Conservation (phyloP, 1,140 invertebrate species). For the Hyles euphorbiae region DNA sequence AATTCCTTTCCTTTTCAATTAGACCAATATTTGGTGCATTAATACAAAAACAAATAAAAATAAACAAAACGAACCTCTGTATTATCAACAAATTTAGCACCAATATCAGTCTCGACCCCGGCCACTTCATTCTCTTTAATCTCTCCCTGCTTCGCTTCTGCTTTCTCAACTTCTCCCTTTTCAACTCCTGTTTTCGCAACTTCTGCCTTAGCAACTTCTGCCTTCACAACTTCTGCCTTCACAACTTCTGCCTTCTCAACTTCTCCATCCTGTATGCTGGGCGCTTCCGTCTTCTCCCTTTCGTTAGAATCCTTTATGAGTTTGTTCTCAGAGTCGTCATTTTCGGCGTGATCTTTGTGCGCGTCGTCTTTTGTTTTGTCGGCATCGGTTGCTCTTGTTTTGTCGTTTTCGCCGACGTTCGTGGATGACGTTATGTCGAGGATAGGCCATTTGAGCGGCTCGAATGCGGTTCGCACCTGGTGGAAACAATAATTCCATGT, state of each 20-base stretch:
- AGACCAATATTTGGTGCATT: no score
- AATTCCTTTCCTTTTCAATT: no score
- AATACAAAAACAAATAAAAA: not conserved
- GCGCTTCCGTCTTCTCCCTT: slow-evolving; percentile 15
- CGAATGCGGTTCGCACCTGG: slow-evolving; percentile 85
- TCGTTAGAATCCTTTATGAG: slow-evolving; percentile 1
- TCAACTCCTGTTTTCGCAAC: slow-evolving; percentile 9
- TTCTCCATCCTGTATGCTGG: slow-evolving; percentile 46
- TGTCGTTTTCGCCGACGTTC: slow-evolving; percentile 35
- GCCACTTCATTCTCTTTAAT: slow-evolving; percentile 1
- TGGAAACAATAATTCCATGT: not conserved
- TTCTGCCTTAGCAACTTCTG: slow-evolving; percentile 4
- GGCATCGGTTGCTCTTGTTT: not conserved
- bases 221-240: not conserved
- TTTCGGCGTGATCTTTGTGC: slow-evolving; percentile 7
- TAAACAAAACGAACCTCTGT: not conserved
- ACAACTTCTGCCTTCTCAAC: not conserved
- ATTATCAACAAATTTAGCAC: slow-evolving; percentile 4
- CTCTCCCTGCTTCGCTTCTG: slow-evolving; percentile 20
- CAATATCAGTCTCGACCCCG: not conserved
- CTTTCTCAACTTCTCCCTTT: slow-evolving; percentile 13
- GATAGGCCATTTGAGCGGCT: slow-evolving; percentile 93
- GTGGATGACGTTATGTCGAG: slow-evolving; percentile 77
- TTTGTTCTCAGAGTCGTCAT: not conserved
- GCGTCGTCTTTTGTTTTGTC: slow-evolving; percentile 3